Evolutionary conservation across 2,113 vertebrate genomes (phyloP), one percentile per base, ranked within the genome.

Genomic region (Hypanus sabinus): DNA sequence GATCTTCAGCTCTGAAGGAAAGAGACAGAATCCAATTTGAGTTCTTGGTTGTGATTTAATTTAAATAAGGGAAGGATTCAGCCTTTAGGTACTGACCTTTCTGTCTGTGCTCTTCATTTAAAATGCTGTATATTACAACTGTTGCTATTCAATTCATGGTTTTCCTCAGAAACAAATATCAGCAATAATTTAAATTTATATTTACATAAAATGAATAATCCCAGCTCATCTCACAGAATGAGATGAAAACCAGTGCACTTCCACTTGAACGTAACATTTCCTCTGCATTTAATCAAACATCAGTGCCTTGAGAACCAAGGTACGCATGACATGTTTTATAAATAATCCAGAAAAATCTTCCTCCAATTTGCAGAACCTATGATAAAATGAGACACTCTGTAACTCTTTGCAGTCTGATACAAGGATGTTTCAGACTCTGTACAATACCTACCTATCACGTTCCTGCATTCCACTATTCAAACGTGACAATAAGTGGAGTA

Each of bases 141-240:
- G 60, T 90, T 65, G 85, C 14, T 62, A 60, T 90, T 65, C 85
- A 33, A 68, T 65, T 90, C 85, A 90, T 65, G 85, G 85, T 11
- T 73, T 93, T 93, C 68, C 90, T 93, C 33, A 38, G 87, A 36
- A 92, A 93, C 90, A 93, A 73, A 93, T 70, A 93, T 93, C 85
- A 90, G 85, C 85, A 90, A 90, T 90, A 90, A 90, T 68, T 90
- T 90, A 90, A 93, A 46, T n/a, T 93, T 7, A 93, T 93, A 93
- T 93, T 93, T 93, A 93, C 90, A 73, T 93, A 46, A 93, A 73
- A 93, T 93, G 65, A 93, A 93, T 73, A 93, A 93, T 73, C 90
- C 36, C 90, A 73, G 68, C 33, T 93, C 90, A 93, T 73, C 68
- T 73, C 68, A 38, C n/a, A 24, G 60, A 38, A 33, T 70, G 20